Evolutionary conservation across 2,888 invertebrate species (phyloP), one percentile per base, ranked within the genome.

Genomic region (Sphinx pinastri): DNA sequence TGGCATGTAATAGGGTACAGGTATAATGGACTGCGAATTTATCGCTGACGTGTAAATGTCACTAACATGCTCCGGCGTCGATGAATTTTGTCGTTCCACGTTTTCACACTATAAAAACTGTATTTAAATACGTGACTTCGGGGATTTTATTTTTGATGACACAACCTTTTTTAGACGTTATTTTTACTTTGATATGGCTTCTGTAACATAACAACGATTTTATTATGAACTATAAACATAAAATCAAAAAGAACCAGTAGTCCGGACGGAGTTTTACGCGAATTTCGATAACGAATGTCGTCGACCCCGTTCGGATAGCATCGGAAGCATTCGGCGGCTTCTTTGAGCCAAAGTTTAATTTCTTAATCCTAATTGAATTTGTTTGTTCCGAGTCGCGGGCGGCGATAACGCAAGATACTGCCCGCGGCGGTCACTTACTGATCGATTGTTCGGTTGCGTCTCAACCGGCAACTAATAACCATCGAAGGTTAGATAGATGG

Each of bases 341-440:
- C 89, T 92, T 92, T 91, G 89, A 89, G 83, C 73, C 73, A 73
- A 82, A 80, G 78, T 87, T 89, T 90, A 91, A 92, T 90, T 93
- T 92, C 92, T 93, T 92, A 92, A 93, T 92, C 89, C 91, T 93
- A 92, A 93, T 92, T 93, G 93, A 92, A 88, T 93, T 93, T 93
- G 90, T 92, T 92, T 92, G 93, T 93, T 88, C 85, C 84, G 82
- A 81, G 81, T 79, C 81, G 80, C 77, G 73, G 47, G 79, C 77
- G 72, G 79, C 79, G 89, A 92, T 92, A 91, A 88, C 85, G 87
- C 80, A 84, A 88, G 82, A 81, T 78, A 76, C 73, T 77, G 80
- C 84, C 78, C 79, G 80, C 77, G 76, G 79, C 80, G 80, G 82
- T 81, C 79, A 76, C 71, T 75, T 75, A 78, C 80, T 82, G 85